Percentiles rank a stretch among this genome's conserved stretches.
Conservation (phyloP, 2,797 vertebrate genomes). For the Lerista edwardsae region DNA sequence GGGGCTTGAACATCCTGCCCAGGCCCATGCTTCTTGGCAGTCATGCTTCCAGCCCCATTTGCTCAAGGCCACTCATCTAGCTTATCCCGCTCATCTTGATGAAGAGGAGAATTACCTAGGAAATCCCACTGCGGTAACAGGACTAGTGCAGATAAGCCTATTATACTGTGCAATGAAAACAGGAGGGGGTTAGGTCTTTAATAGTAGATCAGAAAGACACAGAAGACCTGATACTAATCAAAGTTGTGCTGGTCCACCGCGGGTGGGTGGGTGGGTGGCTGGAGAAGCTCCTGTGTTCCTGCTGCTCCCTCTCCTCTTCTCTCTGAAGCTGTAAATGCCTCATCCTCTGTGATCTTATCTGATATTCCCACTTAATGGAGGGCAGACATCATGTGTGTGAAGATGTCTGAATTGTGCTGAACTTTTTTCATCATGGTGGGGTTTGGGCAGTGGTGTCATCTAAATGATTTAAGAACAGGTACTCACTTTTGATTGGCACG, state of each 20-base stretch:
- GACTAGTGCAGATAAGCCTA: not conserved
- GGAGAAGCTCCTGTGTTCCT: not conserved
- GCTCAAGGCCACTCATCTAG: not conserved
- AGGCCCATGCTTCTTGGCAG: not conserved
- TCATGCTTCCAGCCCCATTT: not conserved
- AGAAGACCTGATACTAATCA: not conserved
- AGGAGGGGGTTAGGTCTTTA: accelerated
- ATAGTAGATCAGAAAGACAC: not conserved
- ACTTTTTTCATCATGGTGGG: not conserved
- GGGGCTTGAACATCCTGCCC: not conserved
- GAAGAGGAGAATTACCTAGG: not conserved
- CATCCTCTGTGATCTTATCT: not conserved
- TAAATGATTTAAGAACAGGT: too few relatives aligned
- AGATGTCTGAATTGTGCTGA: not conserved
- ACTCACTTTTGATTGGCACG: too few relatives aligned
- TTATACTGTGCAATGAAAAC: not conserved
- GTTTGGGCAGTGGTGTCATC: too few relatives aligned
- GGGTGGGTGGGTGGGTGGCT: too few relatives aligned
- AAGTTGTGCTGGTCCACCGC: not conserved
- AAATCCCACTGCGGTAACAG: conserved; percentile 17
- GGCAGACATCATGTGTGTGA: not conserved
- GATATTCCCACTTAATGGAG: not conserved
- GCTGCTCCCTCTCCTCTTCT: not conserved
- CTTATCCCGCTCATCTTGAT: conserved; percentile 22
- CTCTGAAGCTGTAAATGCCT: not conserved